Evolutionary conservation across 2,797 vertebrate species (phyloP).

Genomic region (Meriones psammophilus): DNA sequence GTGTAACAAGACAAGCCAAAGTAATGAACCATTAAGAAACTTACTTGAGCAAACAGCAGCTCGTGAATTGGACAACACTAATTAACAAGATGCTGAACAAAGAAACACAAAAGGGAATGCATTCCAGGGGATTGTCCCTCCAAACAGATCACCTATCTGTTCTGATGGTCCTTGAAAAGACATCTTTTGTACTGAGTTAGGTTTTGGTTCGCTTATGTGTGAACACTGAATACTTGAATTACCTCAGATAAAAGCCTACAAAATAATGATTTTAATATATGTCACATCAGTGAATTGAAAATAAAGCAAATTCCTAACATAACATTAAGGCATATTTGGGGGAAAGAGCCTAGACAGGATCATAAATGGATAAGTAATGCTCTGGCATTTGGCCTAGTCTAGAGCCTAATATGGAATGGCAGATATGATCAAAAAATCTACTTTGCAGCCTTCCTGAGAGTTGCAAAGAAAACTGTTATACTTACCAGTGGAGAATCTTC

Average conservation of each 20-base stretch:
- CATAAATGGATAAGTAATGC: background rate
- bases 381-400: background rate
- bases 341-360: background rate
- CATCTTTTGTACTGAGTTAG: background rate
- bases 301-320: conserved; percentile 18
- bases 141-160: background rate
- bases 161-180: background rate
- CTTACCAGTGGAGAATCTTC: background rate
- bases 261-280: background rate
- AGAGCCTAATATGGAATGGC: background rate
- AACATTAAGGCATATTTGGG: background rate
- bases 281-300: background rate
- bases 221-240: background rate
- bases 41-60: background rate
- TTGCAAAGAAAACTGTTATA: background rate
- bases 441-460: background rate
- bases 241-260: background rate
- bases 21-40: background rate
- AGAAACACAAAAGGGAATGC: background rate
- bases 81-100: background rate
- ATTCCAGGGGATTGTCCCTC: background rate
- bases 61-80: background rate
- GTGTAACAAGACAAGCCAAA: background rate
- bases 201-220: background rate
- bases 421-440: background rate